Evolutionary conservation across 2,797 vertebrate genomes (phyloP), one percentile per base, ranked within the genome.

Genomic region (Siniperca scherzeri): DNA sequence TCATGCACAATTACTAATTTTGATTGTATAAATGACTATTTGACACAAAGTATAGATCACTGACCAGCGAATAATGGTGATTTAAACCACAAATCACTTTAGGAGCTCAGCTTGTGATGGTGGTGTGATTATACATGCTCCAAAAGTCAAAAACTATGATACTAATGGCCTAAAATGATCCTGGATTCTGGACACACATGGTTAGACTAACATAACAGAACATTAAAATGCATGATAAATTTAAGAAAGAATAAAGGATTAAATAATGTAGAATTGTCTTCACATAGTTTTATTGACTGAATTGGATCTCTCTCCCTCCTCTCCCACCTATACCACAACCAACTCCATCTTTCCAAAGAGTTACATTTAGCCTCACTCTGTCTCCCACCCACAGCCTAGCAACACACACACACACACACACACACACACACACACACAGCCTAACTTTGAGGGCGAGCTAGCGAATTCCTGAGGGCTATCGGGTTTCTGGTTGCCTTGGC

Each of bases 401-500:
- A 86, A 77, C 86, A 69, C 60, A 80, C 68, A 66, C 82, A 75
- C 62, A 61, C 59, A 68, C 50, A 61, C 73, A 74, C 74, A 74
- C 81, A 77, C 82, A 82, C 81, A 82, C 82, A 77, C 80, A 82
- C 78, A 66, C 82, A 86, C 82, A 70, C 64, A 84, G 60, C 42
- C 86, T 66, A 89, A 93, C 87, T 94, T 94, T 94, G 91, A 93
- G 94, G 94, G 93, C 90, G 70, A 93, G 92, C 96, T 86, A 96
- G 97, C 95, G 94, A 99, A 99, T 99, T 99, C 98, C 97, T 97
- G 94, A 95, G 95, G 96, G 93, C 96, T 97, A 97, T 99, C 96
- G 6, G 95, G 96, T 99, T 99, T 98, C 98, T 88, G 86, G 96
- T 99, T 97, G 96, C 98, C 97, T 97, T 98, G 96, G 98, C 97